These are phyloP conservation scores for Xyrauchen texanus DNA, from an alignment of 2,113 vertebrate species.

Conservation along the genomic window DNA sequence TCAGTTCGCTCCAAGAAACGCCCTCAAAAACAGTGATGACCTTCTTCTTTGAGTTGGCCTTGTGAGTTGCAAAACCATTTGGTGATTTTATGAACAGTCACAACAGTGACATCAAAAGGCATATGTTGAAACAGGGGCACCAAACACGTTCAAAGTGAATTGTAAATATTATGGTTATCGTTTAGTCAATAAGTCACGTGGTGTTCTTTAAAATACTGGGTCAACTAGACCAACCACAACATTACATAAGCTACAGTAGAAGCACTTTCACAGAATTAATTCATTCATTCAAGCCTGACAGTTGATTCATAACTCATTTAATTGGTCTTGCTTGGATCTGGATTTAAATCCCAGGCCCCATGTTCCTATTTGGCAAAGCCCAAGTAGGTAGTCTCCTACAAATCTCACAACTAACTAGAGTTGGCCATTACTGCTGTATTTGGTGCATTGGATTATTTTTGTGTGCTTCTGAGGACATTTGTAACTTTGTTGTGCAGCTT, in stretches of 20 bases:
- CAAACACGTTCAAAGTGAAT: neutral
- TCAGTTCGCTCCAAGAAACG: neutral
- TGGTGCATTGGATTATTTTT: too few species aligned
- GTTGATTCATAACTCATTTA: too few species aligned
- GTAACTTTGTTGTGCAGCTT: too few species aligned
- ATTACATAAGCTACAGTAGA: neutral
- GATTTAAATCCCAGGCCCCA: neutral
- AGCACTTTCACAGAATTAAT: too few species aligned
- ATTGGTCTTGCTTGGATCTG: too few species aligned
- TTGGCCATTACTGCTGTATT: too few species aligned
- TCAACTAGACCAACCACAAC: neutral
- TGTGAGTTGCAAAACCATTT: conserved; percentile 16
- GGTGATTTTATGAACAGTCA: neutral
- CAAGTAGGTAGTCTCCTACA: neutral
- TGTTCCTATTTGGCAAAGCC: neutral
- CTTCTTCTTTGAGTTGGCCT: neutral
- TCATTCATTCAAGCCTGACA: too few species aligned
- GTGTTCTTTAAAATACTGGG: neutral
- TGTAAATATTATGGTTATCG: conserved; percentile 15
- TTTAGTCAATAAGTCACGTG: neutral
- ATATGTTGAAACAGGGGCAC: neutral
- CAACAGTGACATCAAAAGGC: neutral
- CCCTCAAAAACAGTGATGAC: neutral
- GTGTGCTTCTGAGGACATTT: too few species aligned
- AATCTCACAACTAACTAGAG: too few species aligned